Conservation (phyloP, 2,797 vertebrate genomes). For the Chelonia mydas region DNA sequence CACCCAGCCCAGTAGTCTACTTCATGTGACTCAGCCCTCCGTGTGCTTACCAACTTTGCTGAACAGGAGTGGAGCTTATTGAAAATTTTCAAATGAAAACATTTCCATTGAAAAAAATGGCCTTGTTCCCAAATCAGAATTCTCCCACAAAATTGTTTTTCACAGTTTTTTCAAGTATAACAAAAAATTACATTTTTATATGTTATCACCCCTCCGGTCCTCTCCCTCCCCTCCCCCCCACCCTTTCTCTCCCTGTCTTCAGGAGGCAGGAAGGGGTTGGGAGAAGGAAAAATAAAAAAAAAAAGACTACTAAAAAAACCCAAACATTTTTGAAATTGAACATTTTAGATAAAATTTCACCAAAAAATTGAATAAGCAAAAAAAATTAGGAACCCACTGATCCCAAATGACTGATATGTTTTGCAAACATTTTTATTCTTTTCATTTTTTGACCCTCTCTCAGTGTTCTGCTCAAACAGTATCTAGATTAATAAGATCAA, state of each 20-base stretch:
- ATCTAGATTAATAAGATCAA: neutral
- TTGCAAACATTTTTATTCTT: neutral
- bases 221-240: rapidly evolving
- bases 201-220: neutral
- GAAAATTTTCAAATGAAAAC: conserved; percentile 25
- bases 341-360: neutral
- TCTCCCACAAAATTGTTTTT: neutral
- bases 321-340: neutral
- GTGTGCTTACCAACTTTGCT: neutral
- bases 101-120: neutral
- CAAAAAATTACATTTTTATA: neutral
- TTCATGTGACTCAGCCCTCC: neutral
- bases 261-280: rapidly evolving
- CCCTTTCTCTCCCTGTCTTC: neutral
- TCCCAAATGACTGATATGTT: neutral
- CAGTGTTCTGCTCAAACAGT: rapidly evolving
- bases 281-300: rapidly evolving
- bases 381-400: neutral
- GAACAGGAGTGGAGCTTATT: neutral
- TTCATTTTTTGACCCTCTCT: neutral
- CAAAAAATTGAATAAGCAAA: neutral
- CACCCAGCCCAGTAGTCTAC: neutral
- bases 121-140: neutral
- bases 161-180: neutral
- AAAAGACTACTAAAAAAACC: neutral